Conservation (phyloP, 2,113 vertebrate genomes). For the Microcebus murinus region DNA sequence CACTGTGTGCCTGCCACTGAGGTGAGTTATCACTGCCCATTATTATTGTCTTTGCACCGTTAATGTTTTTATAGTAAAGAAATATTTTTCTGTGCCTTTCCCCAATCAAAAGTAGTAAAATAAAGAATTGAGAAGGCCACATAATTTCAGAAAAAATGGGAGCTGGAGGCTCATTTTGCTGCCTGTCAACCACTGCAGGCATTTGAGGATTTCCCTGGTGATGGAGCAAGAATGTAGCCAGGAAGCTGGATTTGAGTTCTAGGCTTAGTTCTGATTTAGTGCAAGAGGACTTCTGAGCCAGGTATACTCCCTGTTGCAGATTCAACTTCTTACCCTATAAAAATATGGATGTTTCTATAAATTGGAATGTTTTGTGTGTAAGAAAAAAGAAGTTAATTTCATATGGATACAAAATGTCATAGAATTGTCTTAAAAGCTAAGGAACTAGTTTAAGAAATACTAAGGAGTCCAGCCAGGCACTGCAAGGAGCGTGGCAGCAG, state of each 20-base stretch:
- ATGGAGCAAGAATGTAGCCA: not conserved
- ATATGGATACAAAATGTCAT: not conserved
- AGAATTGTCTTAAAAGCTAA: not conserved
- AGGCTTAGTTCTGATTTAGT: not conserved
- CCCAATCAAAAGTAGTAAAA: not conserved
- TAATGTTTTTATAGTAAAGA: not conserved
- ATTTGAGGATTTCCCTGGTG: not conserved
- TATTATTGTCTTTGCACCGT: not conserved
- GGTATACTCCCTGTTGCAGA: not conserved
- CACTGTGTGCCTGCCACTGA: not conserved
- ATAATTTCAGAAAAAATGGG: not conserved
- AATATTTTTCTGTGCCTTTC: not conserved
- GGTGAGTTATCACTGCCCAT: not conserved
- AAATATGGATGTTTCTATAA: not conserved
- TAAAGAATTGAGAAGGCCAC: not conserved
- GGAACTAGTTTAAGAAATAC: not conserved
- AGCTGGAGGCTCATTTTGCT: not conserved
- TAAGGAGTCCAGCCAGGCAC: not conserved
- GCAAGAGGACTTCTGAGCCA: not conserved
- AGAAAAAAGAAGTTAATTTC: not conserved
- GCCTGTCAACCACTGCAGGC: not conserved
- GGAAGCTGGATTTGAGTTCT: not conserved
- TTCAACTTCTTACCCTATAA: not conserved
- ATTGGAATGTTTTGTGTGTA: not conserved
- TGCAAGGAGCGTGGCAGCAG: not conserved